Base-by-base conservation (phyloP, 2,888 invertebrate genomes). In the Eretmocerus hayati region DNA sequence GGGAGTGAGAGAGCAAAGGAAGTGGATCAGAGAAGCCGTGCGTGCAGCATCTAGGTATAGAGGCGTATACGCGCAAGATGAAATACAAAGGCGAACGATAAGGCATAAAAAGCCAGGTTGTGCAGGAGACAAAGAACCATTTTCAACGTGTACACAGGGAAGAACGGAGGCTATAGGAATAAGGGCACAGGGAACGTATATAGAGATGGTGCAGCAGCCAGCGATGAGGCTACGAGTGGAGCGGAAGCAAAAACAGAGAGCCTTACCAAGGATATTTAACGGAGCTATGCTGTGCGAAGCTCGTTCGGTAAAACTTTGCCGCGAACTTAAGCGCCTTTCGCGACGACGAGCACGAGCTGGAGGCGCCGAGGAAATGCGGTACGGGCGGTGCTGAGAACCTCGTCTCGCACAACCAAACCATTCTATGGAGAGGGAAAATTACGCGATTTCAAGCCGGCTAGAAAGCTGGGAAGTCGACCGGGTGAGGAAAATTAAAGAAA, bases 241-340 rank as follows among this genome's bases (percentile, higher is more conserved):
- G 48, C 50, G 49, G 52, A 46, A 50, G 54, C 48, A 55, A 58
- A 56, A 56, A 56, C 53, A 58, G 55, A 56, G 56, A 57, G 53
- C 50, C n/a, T n/a, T n/a, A 26, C 56, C 46, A 51, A 46, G 59
- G 59, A 60, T 59, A 62, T 63, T 64, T 62, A 62, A 62, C 58
- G 57, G 55, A 58, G 62, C 62, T 6, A 60, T 60, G 61, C 60
- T 6, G 61, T 60, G 61, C 60, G 61, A 60, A 56, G 48, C 58
- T 57, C 61, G 59, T 64, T 63, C 61, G 58, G 59, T 57, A 58
- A 64, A 64, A 64, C 62, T 62, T 63, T 60, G 55, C 56, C 58
- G 56, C 52, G 52, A 62, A 62, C 59, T 63, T 63, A 60, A 62
- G 61, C 62, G 56, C 57, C 59, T 61, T 61, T 58, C 56, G 38